Base-by-base conservation (phyloP, 2,888 invertebrate genomes). In the Drosophila glabriapex region DNA sequence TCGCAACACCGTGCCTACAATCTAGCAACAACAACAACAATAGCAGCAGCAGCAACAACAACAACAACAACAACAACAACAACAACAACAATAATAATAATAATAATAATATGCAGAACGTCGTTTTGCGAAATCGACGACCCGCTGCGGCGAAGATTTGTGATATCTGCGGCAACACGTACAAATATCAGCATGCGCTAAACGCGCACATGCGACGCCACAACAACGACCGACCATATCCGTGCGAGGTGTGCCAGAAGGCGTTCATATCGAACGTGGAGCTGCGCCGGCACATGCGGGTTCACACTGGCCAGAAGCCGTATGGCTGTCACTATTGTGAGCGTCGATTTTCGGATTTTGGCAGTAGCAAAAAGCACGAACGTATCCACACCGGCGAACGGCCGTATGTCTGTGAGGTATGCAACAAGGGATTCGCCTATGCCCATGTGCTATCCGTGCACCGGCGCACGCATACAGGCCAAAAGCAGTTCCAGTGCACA, bases 351-450 rank as follows among this genome's bases (percentile, higher is more conserved):
- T 94, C 94, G 3, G 93, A 93, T 70, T 93, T 93, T 73, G 94
- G 94, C 3, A 93, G 93, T 68, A 91, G 93, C 56, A 93, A 93
- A 41, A 93, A 93, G 72, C 93, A 93, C 59, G 94, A 93, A 68
- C 89, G 94, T 22, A 93, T 93, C 0, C 93, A 93, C 55, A 93
- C 93, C 2, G 93, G 93, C 0, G 93, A 93, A 55, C 83, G 93
- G 4, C 93, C 93, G 0, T 93, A 93, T 41, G 73, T 76, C 3
- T 93, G 93, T 52, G 66, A 78, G 53, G 92, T 92, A 35, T 93
- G 93, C 71, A 87, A 90, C 28, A 93, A 93, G 73, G 85, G 91
- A 2, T 93, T 93, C 68, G 93, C 93, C 22, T 93, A 93, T 43
- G 91, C 93, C 3, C 93, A 93, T 65, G 93, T 93, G 0, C 78